These are phyloP conservation scores for Chelonus formosanus DNA, from an alignment of 2,888 invertebrate genomes.

Conservation along the genomic window DNA sequence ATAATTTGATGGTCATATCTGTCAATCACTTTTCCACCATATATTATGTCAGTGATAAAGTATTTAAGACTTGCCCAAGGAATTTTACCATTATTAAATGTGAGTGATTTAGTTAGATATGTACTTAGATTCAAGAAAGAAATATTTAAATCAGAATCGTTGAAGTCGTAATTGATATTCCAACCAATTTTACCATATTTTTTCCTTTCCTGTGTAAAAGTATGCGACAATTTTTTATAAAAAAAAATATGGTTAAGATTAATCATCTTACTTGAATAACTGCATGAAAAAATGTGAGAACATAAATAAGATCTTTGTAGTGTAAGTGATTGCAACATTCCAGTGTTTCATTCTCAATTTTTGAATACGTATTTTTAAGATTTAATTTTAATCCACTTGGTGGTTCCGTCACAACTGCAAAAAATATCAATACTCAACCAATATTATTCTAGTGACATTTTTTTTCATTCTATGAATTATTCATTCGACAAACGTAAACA, in stretches of 20 bases:
- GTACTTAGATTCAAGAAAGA: conserved; percentile 86
- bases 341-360: conserved; percentile 78
- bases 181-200: conserved; percentile 95
- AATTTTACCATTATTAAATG: conserved; percentile 70
- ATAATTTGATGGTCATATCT: conserved; percentile 89
- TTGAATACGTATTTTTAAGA: conserved; percentile 87
- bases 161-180: conserved; percentile 94
- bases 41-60: conserved; percentile 94
- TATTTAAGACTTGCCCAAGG: conserved; percentile 94
- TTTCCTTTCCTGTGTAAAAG: conserved; percentile 74
- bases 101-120: conserved; percentile 78
- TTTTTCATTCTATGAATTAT: too few relatives aligned
- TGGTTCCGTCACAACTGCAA: conserved; percentile 89
- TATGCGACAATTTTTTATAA: conserved; percentile 1
- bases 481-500: too few relatives aligned
- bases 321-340: conserved; percentile 78
- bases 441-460: not conserved
- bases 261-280: conserved; percentile 76
- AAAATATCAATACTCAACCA: conserved; percentile 14
- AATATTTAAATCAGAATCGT: conserved; percentile 90
- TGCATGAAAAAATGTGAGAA: conserved; percentile 92
- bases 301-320: conserved; percentile 86
- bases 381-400: conserved; percentile 91
- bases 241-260: not conserved
- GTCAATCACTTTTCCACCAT: conserved; percentile 93